phyloP scores from a whole-genome alignment of 2,113 vertebrate species.

The Cairina moschata region DNA sequence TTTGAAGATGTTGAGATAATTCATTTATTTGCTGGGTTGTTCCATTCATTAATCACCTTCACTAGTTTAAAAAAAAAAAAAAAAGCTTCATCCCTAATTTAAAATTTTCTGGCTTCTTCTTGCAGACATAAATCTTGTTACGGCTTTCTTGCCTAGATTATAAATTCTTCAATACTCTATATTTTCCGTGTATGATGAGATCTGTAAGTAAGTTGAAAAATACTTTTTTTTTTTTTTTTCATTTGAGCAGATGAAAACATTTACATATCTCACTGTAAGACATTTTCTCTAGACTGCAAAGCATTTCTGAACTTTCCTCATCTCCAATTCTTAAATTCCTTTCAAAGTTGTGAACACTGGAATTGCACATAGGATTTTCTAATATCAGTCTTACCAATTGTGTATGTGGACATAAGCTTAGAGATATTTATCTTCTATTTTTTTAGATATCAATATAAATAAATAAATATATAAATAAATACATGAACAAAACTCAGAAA shows the following conservation, averaged over 20 bases:
- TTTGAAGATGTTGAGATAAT: constrained; percentile 11
- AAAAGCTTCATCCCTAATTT: neutral
- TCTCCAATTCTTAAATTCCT: neutral
- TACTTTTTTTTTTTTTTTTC: neutral
- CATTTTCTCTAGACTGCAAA: neutral
- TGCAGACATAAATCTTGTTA: neutral
- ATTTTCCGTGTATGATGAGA: neutral
- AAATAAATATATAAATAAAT: too few relatives aligned
- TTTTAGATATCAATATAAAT: neutral
- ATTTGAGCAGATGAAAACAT: neutral
- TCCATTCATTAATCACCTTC: neutral
- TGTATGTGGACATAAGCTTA: neutral
- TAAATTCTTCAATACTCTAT: neutral
- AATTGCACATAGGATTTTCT: neutral
- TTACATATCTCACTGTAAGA: neutral
- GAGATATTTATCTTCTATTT: neutral
- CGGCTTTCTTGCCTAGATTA: neutral
- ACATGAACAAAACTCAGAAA: neutral
- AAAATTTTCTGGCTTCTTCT: neutral
- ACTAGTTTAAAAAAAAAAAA: neutral
- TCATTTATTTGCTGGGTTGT: neutral
- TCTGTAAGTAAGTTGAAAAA: neutral
- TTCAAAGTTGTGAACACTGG: neutral
- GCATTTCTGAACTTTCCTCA: neutral
- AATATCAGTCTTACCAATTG: neutral